phyloP scores from a whole-genome alignment of 2,888 invertebrate species.

The Catocala sponsa region DNA sequence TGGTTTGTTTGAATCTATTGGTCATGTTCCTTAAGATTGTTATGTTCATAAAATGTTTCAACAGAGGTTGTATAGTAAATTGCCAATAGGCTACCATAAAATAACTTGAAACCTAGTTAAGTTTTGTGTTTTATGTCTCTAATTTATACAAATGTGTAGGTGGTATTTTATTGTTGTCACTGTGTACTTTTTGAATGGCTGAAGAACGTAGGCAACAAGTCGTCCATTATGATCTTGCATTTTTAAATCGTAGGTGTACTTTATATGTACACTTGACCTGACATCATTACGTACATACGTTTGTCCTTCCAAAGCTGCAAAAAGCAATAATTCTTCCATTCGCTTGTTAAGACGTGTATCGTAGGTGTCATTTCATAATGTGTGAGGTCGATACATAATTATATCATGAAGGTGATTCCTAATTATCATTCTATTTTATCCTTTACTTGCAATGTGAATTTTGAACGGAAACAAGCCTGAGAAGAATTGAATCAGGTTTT shows the following conservation, averaged over 20 bases:
- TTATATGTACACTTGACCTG: slow-evolving; percentile 38
- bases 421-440: slow-evolving; percentile 45
- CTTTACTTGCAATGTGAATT: slow-evolving; percentile 38
- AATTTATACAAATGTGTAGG: neutral
- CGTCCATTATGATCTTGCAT: slow-evolving; percentile 16
- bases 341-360: slow-evolving; percentile 40
- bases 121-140: neutral
- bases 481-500: slow-evolving; percentile 25
- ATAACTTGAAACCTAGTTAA: slow-evolving; percentile 9
- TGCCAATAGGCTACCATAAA: slow-evolving; percentile 14
- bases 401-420: slow-evolving; percentile 48
- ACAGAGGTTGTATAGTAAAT: slow-evolving; percentile 4
- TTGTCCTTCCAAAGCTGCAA: slow-evolving; percentile 56
- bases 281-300: slow-evolving; percentile 45
- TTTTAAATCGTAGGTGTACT: slow-evolving; percentile 40
- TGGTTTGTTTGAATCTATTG: slow-evolving; percentile 24
- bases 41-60: slow-evolving; percentile 11
- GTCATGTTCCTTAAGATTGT: slow-evolving; percentile 17
- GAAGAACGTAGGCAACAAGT: neutral
- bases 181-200: neutral
- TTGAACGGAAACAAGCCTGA: slow-evolving; percentile 32
- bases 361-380: slow-evolving; percentile 60
- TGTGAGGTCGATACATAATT: slow-evolving; percentile 58
- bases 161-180: neutral
- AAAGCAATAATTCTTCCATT: slow-evolving; percentile 60